Base-by-base conservation (phyloP, 2,797 vertebrate species). In the Sternotherus odoratus region DNA sequence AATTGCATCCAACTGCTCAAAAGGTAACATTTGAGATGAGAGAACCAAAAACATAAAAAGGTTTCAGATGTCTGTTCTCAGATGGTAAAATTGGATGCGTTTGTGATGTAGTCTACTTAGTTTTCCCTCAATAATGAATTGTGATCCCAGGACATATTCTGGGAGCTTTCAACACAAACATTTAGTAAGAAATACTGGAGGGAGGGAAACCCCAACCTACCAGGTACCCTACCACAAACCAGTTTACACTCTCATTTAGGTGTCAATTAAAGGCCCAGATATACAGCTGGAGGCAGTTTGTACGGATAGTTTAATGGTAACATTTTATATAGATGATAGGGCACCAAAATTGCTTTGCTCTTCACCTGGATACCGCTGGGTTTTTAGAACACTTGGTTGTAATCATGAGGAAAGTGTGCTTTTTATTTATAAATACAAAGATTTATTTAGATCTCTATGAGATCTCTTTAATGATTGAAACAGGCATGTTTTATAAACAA, bases 1-100 rank as follows among this genome's bases (percentile, higher is more conserved):
- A 63, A n/a, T 10, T 36, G 89, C 88, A 81, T 93, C 90, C 90
- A n/a, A 54, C 77, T 90, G 90, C 87, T 85, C 89, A 83, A 66
- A 66, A 77, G 17, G 36, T 82, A 83, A 19, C 81, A 92, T 69
- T 83, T 63, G 56, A 19, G 82, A 83, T 79, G 79, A 87, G 82
- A 78, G 89, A 91, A 43, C n/a, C 82, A 77, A n/a, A 43, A 39
- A 10, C 24, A 93, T 79, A 83, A 79, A 48, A 10, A 16, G 0
- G 0, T 8, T 57, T 79, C 30, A 24, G 63, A 39, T 57, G 39
- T 36, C 75, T 30, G 33, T 36, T 51, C 79, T 80, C 72, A 48
- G 5, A 66, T 16, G 12, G 28, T 12, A 60, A 60, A 60, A 60
- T 60, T 4, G 33, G 30, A 60, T 60, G 13, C 10, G 0, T 11